phyloP scores from a whole-genome alignment of 2,888 invertebrate species.

The Hetaerina titia region DNA sequence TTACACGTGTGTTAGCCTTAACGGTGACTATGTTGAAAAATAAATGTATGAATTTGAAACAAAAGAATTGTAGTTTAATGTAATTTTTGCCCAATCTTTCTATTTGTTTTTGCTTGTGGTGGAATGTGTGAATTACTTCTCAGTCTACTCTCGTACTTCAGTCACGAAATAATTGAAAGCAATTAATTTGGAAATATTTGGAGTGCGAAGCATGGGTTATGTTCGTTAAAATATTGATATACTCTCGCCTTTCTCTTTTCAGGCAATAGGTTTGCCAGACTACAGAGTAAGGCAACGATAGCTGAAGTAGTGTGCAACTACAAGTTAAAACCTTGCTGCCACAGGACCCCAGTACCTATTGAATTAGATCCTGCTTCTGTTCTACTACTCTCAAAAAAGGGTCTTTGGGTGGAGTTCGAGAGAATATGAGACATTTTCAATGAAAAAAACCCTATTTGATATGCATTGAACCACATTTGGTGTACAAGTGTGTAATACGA shows the following conservation, averaged over 20 bases:
- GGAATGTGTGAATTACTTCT: no score
- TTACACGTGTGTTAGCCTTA: no score
- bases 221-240: not conserved
- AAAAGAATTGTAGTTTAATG: no score
- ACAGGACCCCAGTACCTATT: constrained; percentile 9
- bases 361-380: constrained; percentile 17
- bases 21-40: no score
- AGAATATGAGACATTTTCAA: not conserved
- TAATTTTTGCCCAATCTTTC: no score
- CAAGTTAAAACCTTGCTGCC: constrained; percentile 3
- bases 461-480: no score
- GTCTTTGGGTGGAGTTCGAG: constrained; percentile 20
- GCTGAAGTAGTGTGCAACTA: constrained; percentile 76
- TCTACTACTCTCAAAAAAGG: not conserved
- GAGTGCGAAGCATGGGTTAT: no score
- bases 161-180: not conserved
- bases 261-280: constrained; percentile 79
- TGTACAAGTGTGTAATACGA: no score
- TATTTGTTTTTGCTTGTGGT: no score
- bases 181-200: no score
- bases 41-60: no score
- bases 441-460: not conserved
- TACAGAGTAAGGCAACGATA: constrained; percentile 78
- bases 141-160: no score
- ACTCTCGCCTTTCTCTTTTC: constrained; percentile 70